phyloP scores from a whole-genome alignment of 1,140 invertebrate species.

The Hycleus phaleratus region DNA sequence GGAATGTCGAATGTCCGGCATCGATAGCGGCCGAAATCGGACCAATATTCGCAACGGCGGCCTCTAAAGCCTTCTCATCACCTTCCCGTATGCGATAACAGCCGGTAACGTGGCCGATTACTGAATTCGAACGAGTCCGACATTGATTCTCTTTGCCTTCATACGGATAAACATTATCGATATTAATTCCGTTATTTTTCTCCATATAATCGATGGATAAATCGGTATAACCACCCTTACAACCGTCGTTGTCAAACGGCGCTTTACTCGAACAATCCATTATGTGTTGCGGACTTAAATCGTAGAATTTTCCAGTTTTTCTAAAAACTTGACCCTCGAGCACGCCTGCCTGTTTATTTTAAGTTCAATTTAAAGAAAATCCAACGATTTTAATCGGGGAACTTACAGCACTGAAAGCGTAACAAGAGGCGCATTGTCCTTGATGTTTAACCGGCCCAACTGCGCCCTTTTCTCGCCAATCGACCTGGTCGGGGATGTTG shows the following conservation, averaged over 20 bases:
- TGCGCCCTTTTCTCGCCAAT: conserved; percentile 78
- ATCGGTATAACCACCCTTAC: conserved; percentile 20
- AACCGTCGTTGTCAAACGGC: conserved; percentile 13
- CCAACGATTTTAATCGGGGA: conserved; percentile 7
- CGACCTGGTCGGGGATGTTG: conserved; percentile 43
- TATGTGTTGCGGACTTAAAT: conserved; percentile 23
- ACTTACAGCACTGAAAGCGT: conserved; percentile 76
- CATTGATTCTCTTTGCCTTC: conserved; percentile 12
- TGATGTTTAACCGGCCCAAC: conserved; percentile 89
- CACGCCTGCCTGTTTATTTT: conserved; percentile 13
- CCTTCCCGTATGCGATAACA: conserved; percentile 41
- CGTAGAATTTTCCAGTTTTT: conserved; percentile 4
- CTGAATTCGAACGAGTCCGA: conserved; percentile 36
- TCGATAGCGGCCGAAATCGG: conserved; percentile 86
- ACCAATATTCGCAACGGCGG: conserved; percentile 79
- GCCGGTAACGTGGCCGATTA: conserved; percentile 34
- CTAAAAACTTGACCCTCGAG: conserved; percentile 21
- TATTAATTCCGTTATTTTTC: conserved; percentile 32
- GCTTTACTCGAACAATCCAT: conserved; percentile 36
- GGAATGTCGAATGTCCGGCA: conserved; percentile 47
- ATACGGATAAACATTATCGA: conserved; percentile 24
- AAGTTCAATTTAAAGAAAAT: conserved; percentile 2
- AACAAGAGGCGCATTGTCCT: conserved; percentile 84
- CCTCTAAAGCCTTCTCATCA: conserved; percentile 54
- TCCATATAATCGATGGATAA: conserved; percentile 42